Percentiles rank a stretch among this genome's conserved stretches.
phyloP scores from a whole-genome alignment of 2,113 vertebrate genomes.

The Tupaia chinensis region DNA sequence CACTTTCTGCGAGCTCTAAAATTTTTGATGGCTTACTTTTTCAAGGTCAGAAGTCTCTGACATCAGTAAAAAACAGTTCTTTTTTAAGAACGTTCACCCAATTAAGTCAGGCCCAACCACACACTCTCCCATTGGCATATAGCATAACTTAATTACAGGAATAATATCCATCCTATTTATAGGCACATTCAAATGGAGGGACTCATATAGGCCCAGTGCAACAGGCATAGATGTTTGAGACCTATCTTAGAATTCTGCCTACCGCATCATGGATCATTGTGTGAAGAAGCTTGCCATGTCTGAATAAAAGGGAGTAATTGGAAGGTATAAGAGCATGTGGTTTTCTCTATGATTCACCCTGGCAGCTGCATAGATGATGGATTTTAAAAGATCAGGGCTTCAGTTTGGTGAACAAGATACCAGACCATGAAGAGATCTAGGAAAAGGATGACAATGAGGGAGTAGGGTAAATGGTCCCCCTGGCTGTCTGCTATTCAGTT shows the following conservation, averaged over 20 bases:
- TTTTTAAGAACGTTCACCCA: background rate
- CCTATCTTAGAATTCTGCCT: constrained; percentile 8
- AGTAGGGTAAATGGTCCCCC: background rate
- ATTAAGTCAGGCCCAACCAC: background rate
- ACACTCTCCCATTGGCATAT: background rate
- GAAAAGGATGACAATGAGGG: background rate
- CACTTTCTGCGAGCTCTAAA: background rate
- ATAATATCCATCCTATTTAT: background rate
- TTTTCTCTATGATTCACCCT: constrained; percentile 42
- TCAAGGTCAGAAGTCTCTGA: background rate
- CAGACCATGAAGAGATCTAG: background rate
- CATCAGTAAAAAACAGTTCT: background rate
- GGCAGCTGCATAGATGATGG: background rate
- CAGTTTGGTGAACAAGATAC: background rate
- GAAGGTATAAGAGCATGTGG: background rate
- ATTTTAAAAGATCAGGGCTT: background rate
- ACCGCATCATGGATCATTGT: background rate
- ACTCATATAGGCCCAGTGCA: background rate
- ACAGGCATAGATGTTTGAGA: background rate
- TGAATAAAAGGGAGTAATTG: background rate
- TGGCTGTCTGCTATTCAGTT: background rate
- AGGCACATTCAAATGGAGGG: background rate
- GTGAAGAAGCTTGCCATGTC: background rate
- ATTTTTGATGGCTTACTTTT: background rate
- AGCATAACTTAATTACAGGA: background rate